A percentile compares a stretch with the other conserved stretches of the same genome.
Evolutionary conservation across 2,797 vertebrate genomes (phyloP).

Genomic region (Muscicapa striata): DNA sequence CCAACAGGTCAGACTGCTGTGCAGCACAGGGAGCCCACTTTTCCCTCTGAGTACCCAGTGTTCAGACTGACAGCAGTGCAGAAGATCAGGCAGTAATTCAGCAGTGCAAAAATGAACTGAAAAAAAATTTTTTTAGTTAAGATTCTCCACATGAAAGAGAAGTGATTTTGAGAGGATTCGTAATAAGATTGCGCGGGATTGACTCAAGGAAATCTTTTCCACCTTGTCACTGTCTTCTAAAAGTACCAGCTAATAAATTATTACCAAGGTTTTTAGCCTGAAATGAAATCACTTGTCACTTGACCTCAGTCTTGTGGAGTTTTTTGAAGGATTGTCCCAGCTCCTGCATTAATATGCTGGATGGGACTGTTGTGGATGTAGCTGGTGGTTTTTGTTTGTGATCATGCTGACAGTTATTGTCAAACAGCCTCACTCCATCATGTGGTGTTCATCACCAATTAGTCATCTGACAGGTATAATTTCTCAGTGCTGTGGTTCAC

Average conservation of each 20-base stretch:
- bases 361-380: not conserved
- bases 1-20: no score
- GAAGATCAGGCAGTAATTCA: no score
- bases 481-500: constrained; percentile 40
- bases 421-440: constrained; percentile 34
- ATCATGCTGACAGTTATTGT: constrained; percentile 35
- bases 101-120: no score
- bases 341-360: not conserved
- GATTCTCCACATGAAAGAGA: no score
- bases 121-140: no score
- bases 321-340: not conserved
- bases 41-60: no score
- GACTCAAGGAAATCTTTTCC: no score
- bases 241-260: not conserved
- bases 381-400: constrained; percentile 22
- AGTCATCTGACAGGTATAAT: constrained; percentile 57
- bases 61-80: no score
- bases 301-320: not conserved
- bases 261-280: not conserved
- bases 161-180: no score
- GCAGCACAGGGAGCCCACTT: no score
- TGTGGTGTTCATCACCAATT: constrained; percentile 58
- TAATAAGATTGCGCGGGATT: no score
- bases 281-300: not conserved
- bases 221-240: no score